Conservation (phyloP, 2,797 vertebrate species). For the Propithecus perrieri region DNA sequence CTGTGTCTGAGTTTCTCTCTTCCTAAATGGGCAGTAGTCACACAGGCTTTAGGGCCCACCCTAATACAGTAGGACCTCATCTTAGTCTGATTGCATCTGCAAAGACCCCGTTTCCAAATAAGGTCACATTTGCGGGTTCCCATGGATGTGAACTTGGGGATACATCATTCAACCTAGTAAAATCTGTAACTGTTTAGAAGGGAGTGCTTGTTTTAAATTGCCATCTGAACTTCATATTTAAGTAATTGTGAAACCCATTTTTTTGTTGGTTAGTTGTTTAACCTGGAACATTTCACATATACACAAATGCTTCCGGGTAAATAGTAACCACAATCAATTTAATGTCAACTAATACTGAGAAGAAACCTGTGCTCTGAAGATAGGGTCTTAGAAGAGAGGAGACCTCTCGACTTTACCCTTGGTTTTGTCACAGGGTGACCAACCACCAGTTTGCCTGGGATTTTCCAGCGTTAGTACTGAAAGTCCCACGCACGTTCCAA, state of each 20-base stretch:
- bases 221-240: background rate
- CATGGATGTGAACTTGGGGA: background rate
- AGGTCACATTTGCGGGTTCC: background rate
- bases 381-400: background rate
- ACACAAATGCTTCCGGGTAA: background rate
- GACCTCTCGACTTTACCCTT: background rate
- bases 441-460: background rate
- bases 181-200: background rate
- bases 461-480: background rate
- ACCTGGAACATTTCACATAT: background rate
- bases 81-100: background rate
- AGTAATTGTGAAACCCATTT: background rate
- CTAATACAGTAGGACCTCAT: fast-evolving
- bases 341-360: background rate
- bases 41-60: background rate
- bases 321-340: background rate
- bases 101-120: background rate
- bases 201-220: background rate
- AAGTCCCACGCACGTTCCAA: fast-evolving
- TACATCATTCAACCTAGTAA: fast-evolving
- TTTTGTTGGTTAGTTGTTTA: background rate
- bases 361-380: background rate
- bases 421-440: too few relatives aligned
- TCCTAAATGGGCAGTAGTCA: background rate
- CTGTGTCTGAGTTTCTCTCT: background rate